These are phyloP conservation scores for Deroplatys truncata DNA, from an alignment of 2,888 invertebrate species.

Conservation along the genomic window DNA sequence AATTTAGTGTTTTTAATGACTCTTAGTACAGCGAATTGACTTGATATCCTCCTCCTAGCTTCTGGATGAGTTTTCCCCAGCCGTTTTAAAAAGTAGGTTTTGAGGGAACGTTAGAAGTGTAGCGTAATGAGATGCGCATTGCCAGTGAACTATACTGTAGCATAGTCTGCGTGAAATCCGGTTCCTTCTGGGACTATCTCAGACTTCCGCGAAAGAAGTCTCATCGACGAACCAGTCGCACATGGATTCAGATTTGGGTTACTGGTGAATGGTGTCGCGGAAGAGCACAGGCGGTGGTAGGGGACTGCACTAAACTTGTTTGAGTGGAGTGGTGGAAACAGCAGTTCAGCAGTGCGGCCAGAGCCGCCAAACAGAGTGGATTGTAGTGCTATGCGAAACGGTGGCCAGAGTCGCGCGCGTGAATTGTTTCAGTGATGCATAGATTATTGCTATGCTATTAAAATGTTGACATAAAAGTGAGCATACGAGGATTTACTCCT, in stretches of 20 bases:
- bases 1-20: no score
- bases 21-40: no score
- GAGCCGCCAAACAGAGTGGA: not conserved
- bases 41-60: no score
- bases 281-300: constrained; percentile 2
- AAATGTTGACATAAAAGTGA: not conserved
- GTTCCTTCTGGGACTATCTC: not conserved
- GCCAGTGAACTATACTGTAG: not conserved
- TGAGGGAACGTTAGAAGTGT: constrained; percentile 7
- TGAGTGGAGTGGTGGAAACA: not conserved
- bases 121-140: not conserved
- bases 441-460: not conserved
- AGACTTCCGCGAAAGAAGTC: not conserved
- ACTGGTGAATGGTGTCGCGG: constrained; percentile 3
- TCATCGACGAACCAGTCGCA: constrained; percentile 22
- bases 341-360: constrained; percentile 24
- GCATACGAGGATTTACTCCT: not conserved
- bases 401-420: not conserved
- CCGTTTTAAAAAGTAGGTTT: not conserved
- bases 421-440: not conserved
- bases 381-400: not conserved
- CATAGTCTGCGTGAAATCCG: not conserved
- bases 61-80: not conserved
- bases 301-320: not conserved
- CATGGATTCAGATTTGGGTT: constrained; percentile 29